A percentile compares a stretch with the other conserved stretches of the same genome.
These are phyloP conservation scores for Eumeta japonica DNA, from an alignment of 1,140 invertebrate genomes.

Conservation along the genomic window DNA sequence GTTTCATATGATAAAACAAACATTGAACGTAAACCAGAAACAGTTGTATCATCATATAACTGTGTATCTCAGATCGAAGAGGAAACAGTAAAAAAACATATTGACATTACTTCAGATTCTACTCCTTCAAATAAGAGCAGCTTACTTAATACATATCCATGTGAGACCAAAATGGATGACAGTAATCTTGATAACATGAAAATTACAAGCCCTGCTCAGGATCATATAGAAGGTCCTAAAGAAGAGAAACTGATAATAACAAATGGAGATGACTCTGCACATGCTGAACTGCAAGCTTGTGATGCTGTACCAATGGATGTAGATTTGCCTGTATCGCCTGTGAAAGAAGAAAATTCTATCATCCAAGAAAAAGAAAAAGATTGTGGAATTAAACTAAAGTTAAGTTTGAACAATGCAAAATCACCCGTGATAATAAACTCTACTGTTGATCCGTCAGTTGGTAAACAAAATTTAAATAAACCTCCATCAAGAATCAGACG, in stretches of 20 bases:
- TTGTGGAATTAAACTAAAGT: slow-evolving; percentile 46
- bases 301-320: slow-evolving; percentile 18
- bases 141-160: slow-evolving; percentile 7
- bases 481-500: slow-evolving; percentile 42
- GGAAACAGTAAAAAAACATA: slow-evolving; percentile 30
- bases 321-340: slow-evolving; percentile 13
- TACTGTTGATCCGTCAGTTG: slow-evolving; percentile 45
- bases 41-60: slow-evolving; percentile 24
- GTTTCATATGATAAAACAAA: slow-evolving; percentile 19
- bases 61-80: slow-evolving; percentile 7
- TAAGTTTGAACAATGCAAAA: slow-evolving; percentile 47
- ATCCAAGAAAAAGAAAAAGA: slow-evolving; percentile 30
- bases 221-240: slow-evolving; percentile 15
- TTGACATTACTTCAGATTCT: slow-evolving; percentile 35
- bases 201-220: slow-evolving; percentile 15
- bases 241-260: slow-evolving; percentile 15
- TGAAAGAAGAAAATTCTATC: slow-evolving; percentile 20
- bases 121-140: slow-evolving; percentile 23
- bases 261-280: slow-evolving; percentile 39
- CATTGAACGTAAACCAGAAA: slow-evolving; percentile 28
- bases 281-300: slow-evolving; percentile 34
- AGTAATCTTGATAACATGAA: slow-evolving; percentile 24
- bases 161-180: slow-evolving; percentile 25
- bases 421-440: slow-evolving; percentile 52
- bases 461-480: slow-evolving; percentile 36